Evolutionary conservation across 2,113 vertebrate genomes (phyloP).

Genomic region (Malurus alboscapulatus): DNA sequence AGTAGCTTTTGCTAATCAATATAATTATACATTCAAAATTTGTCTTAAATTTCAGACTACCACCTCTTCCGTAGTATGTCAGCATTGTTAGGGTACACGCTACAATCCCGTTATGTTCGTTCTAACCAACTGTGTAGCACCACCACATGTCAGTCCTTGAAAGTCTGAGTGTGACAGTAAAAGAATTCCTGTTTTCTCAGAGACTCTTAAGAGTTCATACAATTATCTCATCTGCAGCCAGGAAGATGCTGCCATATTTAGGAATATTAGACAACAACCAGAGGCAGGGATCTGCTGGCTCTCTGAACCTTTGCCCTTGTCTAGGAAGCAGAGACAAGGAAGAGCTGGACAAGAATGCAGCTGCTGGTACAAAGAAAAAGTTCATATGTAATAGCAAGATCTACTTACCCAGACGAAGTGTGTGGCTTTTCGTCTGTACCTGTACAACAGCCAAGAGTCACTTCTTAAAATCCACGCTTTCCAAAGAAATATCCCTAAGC

Average conservation of each 20-base stretch:
- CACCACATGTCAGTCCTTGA: not conserved
- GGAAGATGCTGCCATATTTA: not conserved
- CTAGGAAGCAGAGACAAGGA: not conserved
- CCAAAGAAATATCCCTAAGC: not conserved
- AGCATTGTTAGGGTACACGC: not conserved
- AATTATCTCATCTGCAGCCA: not conserved
- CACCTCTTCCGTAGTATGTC: not conserved
- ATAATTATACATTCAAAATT: not conserved
- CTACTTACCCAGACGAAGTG: constrained; percentile 45
- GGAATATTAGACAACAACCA: not conserved
- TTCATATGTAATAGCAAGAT: not conserved
- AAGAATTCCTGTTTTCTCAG: not conserved
- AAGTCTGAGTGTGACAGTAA: not conserved
- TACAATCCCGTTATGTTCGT: not conserved
- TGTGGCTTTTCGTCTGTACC: constrained; percentile 37
- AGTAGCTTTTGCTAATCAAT: not conserved
- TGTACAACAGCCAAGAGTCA: constrained; percentile 37
- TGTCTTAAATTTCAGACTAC: not conserved
- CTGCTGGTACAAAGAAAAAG: not conserved
- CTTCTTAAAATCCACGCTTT: not conserved
- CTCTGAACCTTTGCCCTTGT: not conserved
- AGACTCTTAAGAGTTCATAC: not conserved
- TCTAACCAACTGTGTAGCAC: not conserved
- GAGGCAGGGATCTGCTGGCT: not conserved
- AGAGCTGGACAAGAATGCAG: not conserved